Evolutionary conservation across 2,888 invertebrate genomes (phyloP).

Genomic region (Schrankia costaestrigalis): DNA sequence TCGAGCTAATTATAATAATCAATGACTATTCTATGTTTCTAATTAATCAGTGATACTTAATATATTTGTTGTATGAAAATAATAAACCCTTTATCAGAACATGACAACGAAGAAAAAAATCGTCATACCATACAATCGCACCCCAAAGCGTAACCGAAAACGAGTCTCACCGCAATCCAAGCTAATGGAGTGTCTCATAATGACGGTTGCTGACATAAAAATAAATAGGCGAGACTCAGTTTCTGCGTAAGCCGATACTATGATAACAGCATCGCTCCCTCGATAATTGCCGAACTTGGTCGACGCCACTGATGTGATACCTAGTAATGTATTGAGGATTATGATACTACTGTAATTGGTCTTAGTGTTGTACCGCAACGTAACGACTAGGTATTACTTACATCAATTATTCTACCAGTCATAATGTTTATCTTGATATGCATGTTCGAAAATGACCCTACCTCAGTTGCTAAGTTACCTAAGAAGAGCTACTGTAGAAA

Average conservation of each 20-base stretch:
- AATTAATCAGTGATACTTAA: constrained; percentile 11
- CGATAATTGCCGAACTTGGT: constrained; percentile 78
- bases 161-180: constrained; percentile 77
- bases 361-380: constrained; percentile 22
- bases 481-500: too few relatives aligned
- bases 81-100: constrained; percentile 47
- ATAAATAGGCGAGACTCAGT: constrained; percentile 81
- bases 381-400: too few relatives aligned
- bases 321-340: constrained; percentile 64
- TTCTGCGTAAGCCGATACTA: constrained; percentile 81
- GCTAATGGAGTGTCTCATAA: constrained; percentile 81
- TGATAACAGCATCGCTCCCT: constrained; percentile 79
- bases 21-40: too few relatives aligned
- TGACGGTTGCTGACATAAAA: constrained; percentile 81
- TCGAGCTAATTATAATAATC: too few relatives aligned
- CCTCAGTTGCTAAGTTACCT: too few relatives aligned
- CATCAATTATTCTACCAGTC: neutral
- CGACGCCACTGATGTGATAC: constrained; percentile 43
- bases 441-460: neutral
- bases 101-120: constrained; percentile 43
- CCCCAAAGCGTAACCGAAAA: constrained; percentile 78
- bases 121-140: constrained; percentile 63
- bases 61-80: constrained; percentile 31
- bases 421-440: constrained; percentile 5
- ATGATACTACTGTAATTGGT: constrained; percentile 63